phyloP scores from a whole-genome alignment of 2,888 invertebrate genomes.

The Orthosia gothica region DNA sequence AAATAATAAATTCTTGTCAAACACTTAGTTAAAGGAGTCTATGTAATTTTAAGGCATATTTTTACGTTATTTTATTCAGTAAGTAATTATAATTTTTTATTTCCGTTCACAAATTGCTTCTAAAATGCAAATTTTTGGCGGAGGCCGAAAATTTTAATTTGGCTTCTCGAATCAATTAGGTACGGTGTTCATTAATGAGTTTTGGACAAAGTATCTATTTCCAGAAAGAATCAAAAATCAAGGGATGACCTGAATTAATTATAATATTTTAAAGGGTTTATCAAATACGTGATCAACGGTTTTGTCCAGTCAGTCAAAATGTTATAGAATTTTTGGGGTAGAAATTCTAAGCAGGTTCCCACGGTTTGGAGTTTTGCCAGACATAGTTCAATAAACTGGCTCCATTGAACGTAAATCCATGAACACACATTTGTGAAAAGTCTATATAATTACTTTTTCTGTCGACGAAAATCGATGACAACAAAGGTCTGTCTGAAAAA shows the following conservation, averaged over 20 bases:
- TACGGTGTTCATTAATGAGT: slow-evolving; percentile 20
- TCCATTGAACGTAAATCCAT: not conserved
- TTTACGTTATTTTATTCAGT: slow-evolving; percentile 14
- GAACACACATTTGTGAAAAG: not conserved
- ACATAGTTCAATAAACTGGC: not conserved
- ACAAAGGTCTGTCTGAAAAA: not conserved
- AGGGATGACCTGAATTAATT: slow-evolving; percentile 19
- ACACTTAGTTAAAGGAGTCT: not conserved
- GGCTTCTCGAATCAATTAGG: slow-evolving; percentile 12
- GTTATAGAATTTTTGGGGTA: slow-evolving; percentile 11
- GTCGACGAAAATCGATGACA: too few species aligned
- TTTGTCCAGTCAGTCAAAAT: not conserved
- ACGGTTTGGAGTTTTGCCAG: not conserved
- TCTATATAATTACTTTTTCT: not conserved
- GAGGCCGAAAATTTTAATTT: slow-evolving; percentile 20
- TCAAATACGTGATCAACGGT: not conserved
- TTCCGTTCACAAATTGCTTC: slow-evolving; percentile 37
- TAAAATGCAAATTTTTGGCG: slow-evolving; percentile 32
- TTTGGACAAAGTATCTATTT: slow-evolving; percentile 13
- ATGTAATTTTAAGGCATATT: not conserved
- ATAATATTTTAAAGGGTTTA: not conserved
- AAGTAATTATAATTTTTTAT: slow-evolving; percentile 27
- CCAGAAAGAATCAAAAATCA: not conserved
- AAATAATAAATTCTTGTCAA: not conserved
- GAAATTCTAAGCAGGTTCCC: not conserved